Percentiles rank a stretch among this genome's conserved stretches.
Conservation (phyloP, 2,888 invertebrate genomes). For the Lordiphosa andalusiaca region DNA sequence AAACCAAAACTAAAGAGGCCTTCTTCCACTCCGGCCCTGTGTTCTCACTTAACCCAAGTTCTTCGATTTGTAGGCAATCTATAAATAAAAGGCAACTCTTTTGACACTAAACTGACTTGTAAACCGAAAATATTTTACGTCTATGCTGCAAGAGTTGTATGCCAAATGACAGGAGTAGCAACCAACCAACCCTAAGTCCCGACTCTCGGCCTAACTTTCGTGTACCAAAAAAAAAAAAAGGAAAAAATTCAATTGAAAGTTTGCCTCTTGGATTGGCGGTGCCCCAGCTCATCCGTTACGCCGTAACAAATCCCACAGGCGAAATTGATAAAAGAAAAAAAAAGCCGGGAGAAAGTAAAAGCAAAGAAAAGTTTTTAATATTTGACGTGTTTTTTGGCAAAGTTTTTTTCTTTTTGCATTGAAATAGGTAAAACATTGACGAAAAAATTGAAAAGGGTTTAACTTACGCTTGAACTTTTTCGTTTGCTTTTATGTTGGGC, state of each 20-base stretch:
- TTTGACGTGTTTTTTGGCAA: conserved; percentile 60
- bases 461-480: conserved; percentile 68
- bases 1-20: no score
- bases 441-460: conserved; percentile 77
- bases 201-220: conserved; percentile 7
- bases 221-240: conserved; percentile 19
- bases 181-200: conserved; percentile 2
- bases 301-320: conserved; percentile 76
- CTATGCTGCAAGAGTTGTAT: conserved; percentile 31
- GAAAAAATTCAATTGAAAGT: conserved; percentile 76
- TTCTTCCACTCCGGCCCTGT: conserved; percentile 1
- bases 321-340: conserved; percentile 67
- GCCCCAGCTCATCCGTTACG: conserved; percentile 60
- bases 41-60: conserved; percentile 7
- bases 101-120: conserved; percentile 77
- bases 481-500: conserved; percentile 4
- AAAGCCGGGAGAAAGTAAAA: conserved; percentile 60
- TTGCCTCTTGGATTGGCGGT: conserved; percentile 63
- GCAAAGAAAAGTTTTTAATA: conserved; percentile 70
- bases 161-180: conserved; percentile 46
- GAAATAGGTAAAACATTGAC: conserved; percentile 46
- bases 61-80: conserved; percentile 30
- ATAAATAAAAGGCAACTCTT: conserved; percentile 61
- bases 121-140: conserved; percentile 71
- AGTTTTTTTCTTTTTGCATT: conserved; percentile 39